phyloP scores from a whole-genome alignment of 2,113 vertebrate genomes.

The Tympanuchus pallidicinctus region DNA sequence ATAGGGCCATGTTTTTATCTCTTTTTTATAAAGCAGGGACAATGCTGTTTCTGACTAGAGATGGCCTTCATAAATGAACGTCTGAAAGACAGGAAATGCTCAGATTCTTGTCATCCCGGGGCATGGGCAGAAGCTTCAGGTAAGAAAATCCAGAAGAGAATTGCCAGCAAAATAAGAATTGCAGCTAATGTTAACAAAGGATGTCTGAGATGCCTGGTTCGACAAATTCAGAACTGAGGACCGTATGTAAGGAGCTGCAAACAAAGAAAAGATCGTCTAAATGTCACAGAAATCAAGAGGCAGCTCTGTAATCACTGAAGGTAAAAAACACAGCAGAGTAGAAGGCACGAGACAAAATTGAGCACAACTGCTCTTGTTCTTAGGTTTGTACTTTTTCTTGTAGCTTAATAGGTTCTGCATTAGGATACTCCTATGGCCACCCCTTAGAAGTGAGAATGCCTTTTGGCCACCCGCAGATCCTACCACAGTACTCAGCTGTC shows the following conservation, averaged over 20 bases:
- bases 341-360: not conserved
- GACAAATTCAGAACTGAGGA: not conserved
- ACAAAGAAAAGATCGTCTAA: conserved; percentile 20
- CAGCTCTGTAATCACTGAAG: not conserved
- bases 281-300: conserved; percentile 16
- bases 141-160: not conserved
- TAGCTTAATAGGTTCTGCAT: not conserved
- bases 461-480: not conserved
- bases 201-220: not conserved
- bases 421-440: not conserved
- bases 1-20: not conserved
- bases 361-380: not conserved
- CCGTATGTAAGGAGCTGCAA: not conserved
- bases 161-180: not conserved
- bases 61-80: not conserved
- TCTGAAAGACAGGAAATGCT: not conserved
- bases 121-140: not conserved
- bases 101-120: not conserved
- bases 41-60: not conserved
- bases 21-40: not conserved
- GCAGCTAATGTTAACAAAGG: not conserved
- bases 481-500: rapidly evolving
- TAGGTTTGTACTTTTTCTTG: not conserved
- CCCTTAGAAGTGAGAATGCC: not conserved
- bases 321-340: not conserved